Conservation (phyloP, 2,797 vertebrate genomes). For the Miichthys miiuy region DNA sequence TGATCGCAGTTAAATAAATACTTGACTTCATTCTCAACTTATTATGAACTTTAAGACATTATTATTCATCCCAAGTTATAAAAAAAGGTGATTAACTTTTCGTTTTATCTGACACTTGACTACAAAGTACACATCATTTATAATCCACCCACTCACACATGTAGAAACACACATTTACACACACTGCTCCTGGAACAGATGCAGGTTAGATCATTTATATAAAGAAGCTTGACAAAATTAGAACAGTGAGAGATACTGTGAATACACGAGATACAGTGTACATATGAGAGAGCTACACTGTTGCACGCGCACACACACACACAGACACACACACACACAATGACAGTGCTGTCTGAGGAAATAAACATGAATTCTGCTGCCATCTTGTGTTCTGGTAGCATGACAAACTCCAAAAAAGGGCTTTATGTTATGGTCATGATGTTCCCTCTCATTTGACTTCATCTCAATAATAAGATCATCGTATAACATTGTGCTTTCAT, state of each 20-base stretch:
- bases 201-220: background rate
- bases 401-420: background rate
- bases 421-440: background rate
- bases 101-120: background rate
- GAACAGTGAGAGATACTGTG: background rate
- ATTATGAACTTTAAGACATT: background rate
- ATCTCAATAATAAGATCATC: background rate
- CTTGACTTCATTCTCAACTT: background rate
- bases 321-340: slow-evolving; percentile 41
- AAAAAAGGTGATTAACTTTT: background rate
- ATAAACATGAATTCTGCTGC: slow-evolving; percentile 71
- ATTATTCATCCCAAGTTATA: background rate
- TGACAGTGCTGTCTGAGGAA: background rate
- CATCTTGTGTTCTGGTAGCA: slow-evolving; percentile 70
- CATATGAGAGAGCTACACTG: background rate
- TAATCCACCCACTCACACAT: background rate
- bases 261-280: background rate
- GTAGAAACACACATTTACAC: background rate
- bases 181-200: background rate
- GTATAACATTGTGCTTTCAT: background rate
- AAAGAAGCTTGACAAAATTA: background rate
- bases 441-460: background rate
- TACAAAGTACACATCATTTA: background rate
- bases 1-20: background rate
- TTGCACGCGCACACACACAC: background rate